Evolutionary conservation across 2,888 invertebrate species (phyloP), one percentile per base, ranked within the genome.

Genomic region (Alentia gelatinosa): DNA sequence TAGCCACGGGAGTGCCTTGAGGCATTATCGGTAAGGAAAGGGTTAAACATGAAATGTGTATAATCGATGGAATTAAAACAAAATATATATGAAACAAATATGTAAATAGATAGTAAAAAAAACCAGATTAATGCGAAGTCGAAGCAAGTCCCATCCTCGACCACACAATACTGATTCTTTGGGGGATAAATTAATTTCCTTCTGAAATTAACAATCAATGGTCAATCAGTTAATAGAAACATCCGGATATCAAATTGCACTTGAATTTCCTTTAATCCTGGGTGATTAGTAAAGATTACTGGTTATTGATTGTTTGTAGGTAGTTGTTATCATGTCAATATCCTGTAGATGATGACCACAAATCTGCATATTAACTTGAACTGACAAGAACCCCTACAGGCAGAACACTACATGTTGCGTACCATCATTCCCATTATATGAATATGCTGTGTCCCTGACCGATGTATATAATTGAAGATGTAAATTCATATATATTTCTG

Each of bases 401-500:
- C 23, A 12, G 56, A n/a, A 79, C 26, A 79, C 39, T 37, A 15
- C 39, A 79, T 37, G n/a, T 56, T 3, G 37, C 39, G 5, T 39
- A 74, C 19, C 26, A 79, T n/a, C 26, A 37, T 39, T 79, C 39
- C 79, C 79, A 79, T 7, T 79, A 79, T 39, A 79, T 79, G 79
- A 33, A 74, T 74, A 74, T 74, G 4, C 37, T 39, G 39, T 79
- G 79, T 79, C 79, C 79, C 79, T 79, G 79, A 79, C 79, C 79
- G 39, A 39, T 79, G 79, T 79, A 79, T 79, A 79, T 79, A 79
- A 79, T 79, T 79, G 39, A 86, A 47, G 26, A 86, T 86, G 30
- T 47, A 86, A 86, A 86, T 50, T 33, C 15, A 86, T 86, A 86
- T 86, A 86, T 86, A 86, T 86, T 86, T 86, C 86, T 86, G 86